A percentile compares a stretch with the other conserved stretches of the same genome.
These are phyloP conservation scores for Mormyrus proboscirostris DNA, from an alignment of 2,797 vertebrate species.

Conservation along the genomic window DNA sequence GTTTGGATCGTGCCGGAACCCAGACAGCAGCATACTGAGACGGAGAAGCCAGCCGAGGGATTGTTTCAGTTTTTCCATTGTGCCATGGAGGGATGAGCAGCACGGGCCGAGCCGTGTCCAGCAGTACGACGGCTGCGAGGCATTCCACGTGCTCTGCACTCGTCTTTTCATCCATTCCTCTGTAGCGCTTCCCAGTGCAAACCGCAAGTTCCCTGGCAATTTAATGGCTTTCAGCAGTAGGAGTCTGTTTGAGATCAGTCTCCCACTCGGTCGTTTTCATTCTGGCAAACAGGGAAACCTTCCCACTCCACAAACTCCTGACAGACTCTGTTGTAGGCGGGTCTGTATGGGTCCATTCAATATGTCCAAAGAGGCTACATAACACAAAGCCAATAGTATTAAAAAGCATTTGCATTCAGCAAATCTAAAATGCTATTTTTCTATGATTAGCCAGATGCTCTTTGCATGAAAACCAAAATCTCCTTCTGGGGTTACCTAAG, in stretches of 20 bases:
- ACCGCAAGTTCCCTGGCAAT: background rate
- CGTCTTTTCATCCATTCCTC: background rate
- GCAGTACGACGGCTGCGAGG: background rate
- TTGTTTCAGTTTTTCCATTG: background rate
- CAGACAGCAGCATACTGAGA: background rate
- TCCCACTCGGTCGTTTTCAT: background rate
- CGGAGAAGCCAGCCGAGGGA: background rate
- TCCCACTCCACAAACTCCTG: background rate
- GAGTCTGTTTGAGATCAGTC: background rate
- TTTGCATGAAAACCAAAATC: background rate
- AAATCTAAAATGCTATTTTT: background rate
- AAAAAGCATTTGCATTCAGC: background rate
- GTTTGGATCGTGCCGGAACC: background rate
- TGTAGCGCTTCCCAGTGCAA: conserved; percentile 13
- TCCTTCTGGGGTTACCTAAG: background rate
- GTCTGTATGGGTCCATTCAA: conserved; percentile 2
- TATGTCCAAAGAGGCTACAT: background rate
- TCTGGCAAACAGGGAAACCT: background rate
- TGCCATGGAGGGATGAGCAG: background rate
- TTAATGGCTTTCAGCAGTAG: background rate
- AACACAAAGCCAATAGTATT: background rate
- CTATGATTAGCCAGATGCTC: background rate
- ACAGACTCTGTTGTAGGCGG: background rate
- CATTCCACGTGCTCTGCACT: background rate
- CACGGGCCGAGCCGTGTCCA: background rate